Base-by-base conservation (phyloP, 2,888 invertebrate species). In the Allolobophora icterica region DNA sequence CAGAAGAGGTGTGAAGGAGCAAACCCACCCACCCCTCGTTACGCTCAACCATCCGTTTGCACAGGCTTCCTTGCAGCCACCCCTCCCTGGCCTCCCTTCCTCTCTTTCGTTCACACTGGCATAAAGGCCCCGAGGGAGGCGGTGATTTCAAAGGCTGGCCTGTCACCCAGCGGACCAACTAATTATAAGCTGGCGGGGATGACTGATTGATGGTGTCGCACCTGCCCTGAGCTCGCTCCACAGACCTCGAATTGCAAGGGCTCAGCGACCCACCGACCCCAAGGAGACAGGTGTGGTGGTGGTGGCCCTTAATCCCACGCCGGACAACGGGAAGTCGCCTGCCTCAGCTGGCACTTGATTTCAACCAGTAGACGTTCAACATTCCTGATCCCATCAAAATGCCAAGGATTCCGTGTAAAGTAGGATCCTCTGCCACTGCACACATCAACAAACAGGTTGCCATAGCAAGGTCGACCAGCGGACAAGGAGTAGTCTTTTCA, bases 131-230 rank as follows among this genome's bases (percentile, higher is more conserved):
- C 0, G 71, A 71, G 71, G 71, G n/a, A 71, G 71, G 71, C 30
- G 71, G n/a, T 71, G 71, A 71, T 71, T 71, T 71, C 71, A 71
- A 71, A 71, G 71, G 71, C 71, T n/a, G n/a, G 71, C 71, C n/a
- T n/a, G 30, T 71, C 71, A n/a, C 30, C 52, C 71, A 71, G 71
- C 71, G 6, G n/a, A 30, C 71, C 71, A 71, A 71, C 30, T 71
- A 71, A 71, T 71, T 71, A 71, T 71, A 71, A 71, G 71, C 71
- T 71, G 71, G 4, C 71, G 24, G 21, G 52, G 71, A 71, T n/a
- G 71, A 71, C 71, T 71, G 71, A 71, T 71, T 71, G 71, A 71
- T 52, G 52, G 71, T 71, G 71, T 71, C 71, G n/a, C 71, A 71
- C 71, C 71, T 71, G 71, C 71, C 30, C 30, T 71, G 71, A 30